Percentiles rank a stretch among this genome's conserved stretches.
These are phyloP conservation scores for Zaprionus lineosus DNA, from an alignment of 2,888 invertebrate genomes.

Conservation along the genomic window DNA sequence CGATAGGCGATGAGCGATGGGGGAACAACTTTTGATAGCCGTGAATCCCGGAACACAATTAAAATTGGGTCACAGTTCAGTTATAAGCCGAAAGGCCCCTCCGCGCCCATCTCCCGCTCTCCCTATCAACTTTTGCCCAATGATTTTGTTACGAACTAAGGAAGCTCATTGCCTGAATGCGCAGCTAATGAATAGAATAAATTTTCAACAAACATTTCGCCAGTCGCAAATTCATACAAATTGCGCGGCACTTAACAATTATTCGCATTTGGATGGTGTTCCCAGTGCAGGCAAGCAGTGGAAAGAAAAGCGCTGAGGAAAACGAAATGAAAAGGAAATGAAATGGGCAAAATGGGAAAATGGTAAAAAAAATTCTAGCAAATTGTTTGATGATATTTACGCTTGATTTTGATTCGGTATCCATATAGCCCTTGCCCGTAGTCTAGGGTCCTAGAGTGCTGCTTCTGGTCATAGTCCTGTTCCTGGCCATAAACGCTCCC, in stretches of 20 bases:
- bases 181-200: constrained; percentile 50
- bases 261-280: constrained; percentile 23
- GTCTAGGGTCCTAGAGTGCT: too few relatives aligned
- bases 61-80: background rate
- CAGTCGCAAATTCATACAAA: constrained; percentile 39
- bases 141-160: constrained; percentile 18
- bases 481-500: too few relatives aligned
- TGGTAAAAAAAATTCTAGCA: constrained; percentile 25
- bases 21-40: too few relatives aligned
- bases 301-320: background rate
- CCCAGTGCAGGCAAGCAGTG: too few relatives aligned
- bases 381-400: constrained; percentile 60
- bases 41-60: background rate
- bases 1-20: too few relatives aligned
- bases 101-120: too few relatives aligned
- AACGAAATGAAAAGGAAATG: background rate
- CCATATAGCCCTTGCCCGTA: constrained; percentile 5
- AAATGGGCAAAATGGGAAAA: constrained; percentile 2
- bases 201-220: constrained; percentile 40
- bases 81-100: too few relatives aligned
- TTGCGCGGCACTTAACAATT: constrained; percentile 34
- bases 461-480: too few relatives aligned
- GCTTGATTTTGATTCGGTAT: constrained; percentile 19
- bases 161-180: constrained; percentile 44
- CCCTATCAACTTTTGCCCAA: constrained; percentile 16